Conservation (phyloP, 2,113 vertebrate genomes). For the Columba janthina region DNA sequence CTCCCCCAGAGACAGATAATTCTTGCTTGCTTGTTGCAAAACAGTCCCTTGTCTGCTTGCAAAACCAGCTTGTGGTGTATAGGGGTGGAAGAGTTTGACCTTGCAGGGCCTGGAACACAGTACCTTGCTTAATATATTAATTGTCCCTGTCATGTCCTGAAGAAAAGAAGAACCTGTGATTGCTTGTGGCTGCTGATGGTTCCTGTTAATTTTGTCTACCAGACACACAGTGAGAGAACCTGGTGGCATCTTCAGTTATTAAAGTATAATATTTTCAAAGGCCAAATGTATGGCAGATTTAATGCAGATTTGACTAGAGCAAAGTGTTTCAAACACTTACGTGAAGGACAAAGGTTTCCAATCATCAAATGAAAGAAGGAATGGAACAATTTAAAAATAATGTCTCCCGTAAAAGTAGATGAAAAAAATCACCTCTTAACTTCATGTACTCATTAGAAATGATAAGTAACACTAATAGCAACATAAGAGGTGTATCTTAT, state of each 20-base stretch:
- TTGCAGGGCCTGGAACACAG: background rate
- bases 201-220: background rate
- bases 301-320: background rate
- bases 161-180: background rate
- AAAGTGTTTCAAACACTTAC: background rate
- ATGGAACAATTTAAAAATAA: background rate
- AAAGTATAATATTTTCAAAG: background rate
- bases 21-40: background rate
- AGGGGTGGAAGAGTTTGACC: background rate
- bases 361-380: background rate
- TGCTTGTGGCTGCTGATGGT: background rate
- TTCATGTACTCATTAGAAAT: background rate
- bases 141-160: background rate
- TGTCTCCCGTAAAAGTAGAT: background rate
- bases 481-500: background rate
- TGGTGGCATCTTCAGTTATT: background rate
- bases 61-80: background rate
- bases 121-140: background rate
- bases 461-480: background rate
- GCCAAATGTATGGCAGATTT: background rate
- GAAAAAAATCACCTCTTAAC: background rate
- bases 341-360: background rate
- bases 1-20: background rate
- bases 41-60: background rate
- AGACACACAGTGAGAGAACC: background rate